Percentiles rank a stretch among this genome's conserved stretches.
Conservation (phyloP, 2,113 vertebrate species). For the Zosterops borbonicus region DNA sequence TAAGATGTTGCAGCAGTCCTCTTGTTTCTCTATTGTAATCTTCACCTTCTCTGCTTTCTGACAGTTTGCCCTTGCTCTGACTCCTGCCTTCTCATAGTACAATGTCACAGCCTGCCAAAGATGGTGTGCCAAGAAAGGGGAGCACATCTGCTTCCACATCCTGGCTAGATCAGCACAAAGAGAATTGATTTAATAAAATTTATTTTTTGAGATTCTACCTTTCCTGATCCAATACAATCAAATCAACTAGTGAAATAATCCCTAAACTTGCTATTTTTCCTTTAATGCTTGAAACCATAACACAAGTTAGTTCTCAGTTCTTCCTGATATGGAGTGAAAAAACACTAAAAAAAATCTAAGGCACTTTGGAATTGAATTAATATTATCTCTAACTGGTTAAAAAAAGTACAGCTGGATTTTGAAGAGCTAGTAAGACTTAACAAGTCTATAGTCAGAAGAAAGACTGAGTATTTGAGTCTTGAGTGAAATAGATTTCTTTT, state of each 20-base stretch:
- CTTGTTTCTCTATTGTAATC: not conserved
- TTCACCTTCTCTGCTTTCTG: conserved; percentile 4
- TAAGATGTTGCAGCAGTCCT: not conserved
- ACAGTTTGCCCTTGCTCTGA: conserved; percentile 19
- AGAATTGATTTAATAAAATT: not conserved
- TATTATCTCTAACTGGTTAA: not conserved
- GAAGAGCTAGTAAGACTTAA: not conserved
- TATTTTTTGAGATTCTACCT: not conserved
- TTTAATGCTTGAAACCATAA: not conserved
- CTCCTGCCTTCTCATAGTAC: not conserved
- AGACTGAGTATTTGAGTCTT: not conserved
- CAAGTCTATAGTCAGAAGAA: not conserved
- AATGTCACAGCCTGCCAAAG: not conserved
- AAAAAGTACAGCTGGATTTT: not conserved
- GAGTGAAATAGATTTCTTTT: not conserved
- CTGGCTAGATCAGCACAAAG: not conserved
- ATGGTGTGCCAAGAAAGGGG: not conserved
- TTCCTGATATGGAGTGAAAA: not conserved
- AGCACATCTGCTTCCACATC: not conserved
- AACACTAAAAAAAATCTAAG: not conserved
- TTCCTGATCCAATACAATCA: not conserved
- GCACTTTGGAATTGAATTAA: not conserved
- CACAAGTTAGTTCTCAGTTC: not conserved
- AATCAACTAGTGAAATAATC: not conserved
- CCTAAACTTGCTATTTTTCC: not conserved